Conservation (phyloP, 1,140 invertebrate species). For the Rhynchophorus ferrugineus region DNA sequence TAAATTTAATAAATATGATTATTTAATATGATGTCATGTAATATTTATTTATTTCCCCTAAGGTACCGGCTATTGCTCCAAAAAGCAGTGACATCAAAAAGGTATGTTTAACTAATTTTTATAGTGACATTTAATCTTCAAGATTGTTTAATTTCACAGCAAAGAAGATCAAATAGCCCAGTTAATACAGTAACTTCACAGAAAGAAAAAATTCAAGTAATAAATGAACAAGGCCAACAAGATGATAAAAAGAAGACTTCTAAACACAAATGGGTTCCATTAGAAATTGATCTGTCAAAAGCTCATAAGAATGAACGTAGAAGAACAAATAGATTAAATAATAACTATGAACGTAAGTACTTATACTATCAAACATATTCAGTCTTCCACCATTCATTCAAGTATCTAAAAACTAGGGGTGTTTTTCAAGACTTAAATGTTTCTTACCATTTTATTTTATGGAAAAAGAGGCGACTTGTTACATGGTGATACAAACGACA, state of each 20-base stretch:
- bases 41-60: neutral
- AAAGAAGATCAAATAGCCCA: slow-evolving; percentile 8
- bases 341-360: slow-evolving; percentile 1
- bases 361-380: neutral
- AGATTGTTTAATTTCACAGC: neutral
- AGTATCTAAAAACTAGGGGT: neutral
- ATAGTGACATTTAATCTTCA: neutral
- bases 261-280: slow-evolving; percentile 70
- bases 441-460: no score
- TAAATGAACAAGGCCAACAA: slow-evolving; percentile 12
- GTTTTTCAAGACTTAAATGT: no score
- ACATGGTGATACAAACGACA: no score
- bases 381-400: neutral
- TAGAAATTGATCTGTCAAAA: slow-evolving; percentile 61
- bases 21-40: neutral
- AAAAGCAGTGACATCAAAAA: neutral
- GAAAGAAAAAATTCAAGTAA: slow-evolving; percentile 18
- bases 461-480: no score
- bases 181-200: slow-evolving; percentile 1
- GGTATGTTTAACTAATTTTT: slow-evolving; percentile 5
- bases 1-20: neutral
- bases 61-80: slow-evolving; percentile 2
- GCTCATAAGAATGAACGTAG: slow-evolving; percentile 26
- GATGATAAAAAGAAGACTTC: slow-evolving; percentile 40
- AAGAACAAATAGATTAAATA: slow-evolving; percentile 16